Evolutionary conservation across 2,797 vertebrate species (phyloP).

Genomic region (Taeniopygia guttata): DNA sequence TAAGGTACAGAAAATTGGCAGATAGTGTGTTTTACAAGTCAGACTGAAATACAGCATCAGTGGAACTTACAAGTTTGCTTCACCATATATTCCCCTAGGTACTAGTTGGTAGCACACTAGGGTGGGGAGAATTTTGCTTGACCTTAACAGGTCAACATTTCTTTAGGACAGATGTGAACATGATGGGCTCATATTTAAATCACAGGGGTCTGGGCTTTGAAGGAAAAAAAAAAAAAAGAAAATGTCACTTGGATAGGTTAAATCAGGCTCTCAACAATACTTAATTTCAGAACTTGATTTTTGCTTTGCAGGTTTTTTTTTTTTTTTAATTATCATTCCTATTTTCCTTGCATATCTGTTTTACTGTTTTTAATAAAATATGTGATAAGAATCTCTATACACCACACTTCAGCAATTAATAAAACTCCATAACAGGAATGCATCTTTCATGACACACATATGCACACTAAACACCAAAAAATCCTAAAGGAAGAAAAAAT

Average conservation of each 20-base stretch:
- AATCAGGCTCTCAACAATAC: background rate
- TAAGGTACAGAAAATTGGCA: background rate
- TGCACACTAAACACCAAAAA: background rate
- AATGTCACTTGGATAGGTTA: background rate
- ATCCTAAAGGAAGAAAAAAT: background rate
- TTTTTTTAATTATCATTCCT: background rate
- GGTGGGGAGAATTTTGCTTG: background rate
- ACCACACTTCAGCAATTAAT: background rate
- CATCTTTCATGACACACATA: background rate
- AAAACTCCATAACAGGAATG: background rate
- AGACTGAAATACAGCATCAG: background rate
- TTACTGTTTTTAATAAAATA: background rate
- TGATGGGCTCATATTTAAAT: background rate
- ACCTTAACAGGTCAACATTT: background rate
- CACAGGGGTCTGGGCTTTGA: background rate
- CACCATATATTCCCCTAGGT: background rate
- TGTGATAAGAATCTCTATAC: background rate
- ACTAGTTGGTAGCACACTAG: rapidly evolving
- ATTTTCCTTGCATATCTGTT: background rate
- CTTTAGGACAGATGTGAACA: background rate
- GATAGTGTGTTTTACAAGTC: background rate
- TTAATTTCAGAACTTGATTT: background rate
- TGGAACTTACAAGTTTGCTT: background rate
- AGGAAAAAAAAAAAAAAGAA: background rate
- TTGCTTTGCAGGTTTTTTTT: background rate